phyloP scores from a whole-genome alignment of 2,797 vertebrate genomes.

The Onychomys arenicola region DNA sequence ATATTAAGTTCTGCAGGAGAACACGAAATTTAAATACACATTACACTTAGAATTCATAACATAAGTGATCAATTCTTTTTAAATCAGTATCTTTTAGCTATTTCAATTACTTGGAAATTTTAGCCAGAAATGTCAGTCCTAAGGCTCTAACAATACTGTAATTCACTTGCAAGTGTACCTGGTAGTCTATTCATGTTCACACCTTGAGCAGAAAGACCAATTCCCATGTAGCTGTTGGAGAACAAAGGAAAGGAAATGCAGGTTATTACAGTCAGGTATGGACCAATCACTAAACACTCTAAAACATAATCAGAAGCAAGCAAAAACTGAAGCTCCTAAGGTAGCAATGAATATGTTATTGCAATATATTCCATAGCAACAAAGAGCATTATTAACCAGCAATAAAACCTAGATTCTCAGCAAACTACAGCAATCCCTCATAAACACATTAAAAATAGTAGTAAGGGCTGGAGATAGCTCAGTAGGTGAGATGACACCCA shows the following conservation, averaged over 20 bases:
- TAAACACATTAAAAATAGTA: conserved; percentile 18
- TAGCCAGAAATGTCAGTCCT: conserved; percentile 26
- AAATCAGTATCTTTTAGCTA: conserved; percentile 21
- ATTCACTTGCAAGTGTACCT: conserved; percentile 89
- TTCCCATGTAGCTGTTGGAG: conserved; percentile 97
- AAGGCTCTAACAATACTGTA: conserved; percentile 36
- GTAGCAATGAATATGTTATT: conserved; percentile 43
- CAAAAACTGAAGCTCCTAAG: conserved; percentile 37
- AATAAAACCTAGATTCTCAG: conserved; percentile 22
- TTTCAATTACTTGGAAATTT: conserved; percentile 56
- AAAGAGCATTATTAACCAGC: conserved; percentile 46
- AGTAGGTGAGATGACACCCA: background rate
- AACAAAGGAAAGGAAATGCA: conserved; percentile 65
- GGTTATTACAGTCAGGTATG: conserved; percentile 55
- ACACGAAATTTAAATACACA: conserved; percentile 38
- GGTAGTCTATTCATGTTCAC: conserved; percentile 99
- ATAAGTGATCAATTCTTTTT: background rate
- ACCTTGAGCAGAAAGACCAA: conserved; percentile 98
- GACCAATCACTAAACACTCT: conserved; percentile 51
- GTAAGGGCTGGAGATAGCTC: background rate
- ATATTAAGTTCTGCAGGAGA: conserved; percentile 36
- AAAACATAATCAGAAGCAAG: conserved; percentile 49
- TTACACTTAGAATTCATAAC: conserved; percentile 44
- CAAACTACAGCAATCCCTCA: conserved; percentile 30
- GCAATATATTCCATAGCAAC: conserved; percentile 2